A percentile compares a stretch with the other conserved stretches of the same genome.
Conservation (phyloP, 2,797 vertebrate genomes). For the Helostoma temminkii region DNA sequence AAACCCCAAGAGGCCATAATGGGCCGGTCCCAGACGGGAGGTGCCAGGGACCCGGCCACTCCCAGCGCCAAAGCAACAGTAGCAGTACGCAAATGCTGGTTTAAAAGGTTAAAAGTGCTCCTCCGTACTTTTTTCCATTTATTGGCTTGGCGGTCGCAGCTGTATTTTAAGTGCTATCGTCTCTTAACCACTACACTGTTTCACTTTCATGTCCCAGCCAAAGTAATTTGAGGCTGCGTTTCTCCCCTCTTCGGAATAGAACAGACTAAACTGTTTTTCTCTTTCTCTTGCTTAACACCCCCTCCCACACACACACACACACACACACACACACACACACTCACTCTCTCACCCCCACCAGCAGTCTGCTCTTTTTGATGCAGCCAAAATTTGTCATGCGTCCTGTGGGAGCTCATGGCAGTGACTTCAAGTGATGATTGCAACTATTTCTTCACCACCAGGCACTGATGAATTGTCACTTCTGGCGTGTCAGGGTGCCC, state of each 20-base stretch:
- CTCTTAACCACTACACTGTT: slow-evolving; percentile 82
- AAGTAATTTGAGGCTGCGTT: slow-evolving; percentile 85
- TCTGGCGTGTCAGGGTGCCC: background rate
- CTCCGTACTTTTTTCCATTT: slow-evolving; percentile 83
- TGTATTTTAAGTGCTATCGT: slow-evolving; percentile 88
- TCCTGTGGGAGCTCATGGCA: slow-evolving; percentile 31
- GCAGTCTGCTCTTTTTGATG: slow-evolving; percentile 54
- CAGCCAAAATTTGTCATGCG: slow-evolving; percentile 53
- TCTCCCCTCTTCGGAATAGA: slow-evolving; percentile 83
- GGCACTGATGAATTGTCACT: background rate
- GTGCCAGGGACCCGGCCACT: slow-evolving; percentile 80
- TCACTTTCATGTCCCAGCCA: slow-evolving; percentile 83
- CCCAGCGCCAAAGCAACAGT: slow-evolving; percentile 81
- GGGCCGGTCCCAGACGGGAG: slow-evolving; percentile 80
- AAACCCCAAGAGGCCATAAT: slow-evolving; percentile 83
- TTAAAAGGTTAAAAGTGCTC: slow-evolving; percentile 85
- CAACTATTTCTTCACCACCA: background rate
- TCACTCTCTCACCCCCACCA: slow-evolving; percentile 36
- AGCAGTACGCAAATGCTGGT: slow-evolving; percentile 80
- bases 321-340: slow-evolving; percentile 32
- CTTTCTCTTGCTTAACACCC: slow-evolving; percentile 73
- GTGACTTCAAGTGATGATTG: slow-evolving; percentile 40
- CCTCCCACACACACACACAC: slow-evolving; percentile 28
- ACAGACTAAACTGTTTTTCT: slow-evolving; percentile 85
- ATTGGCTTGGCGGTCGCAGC: slow-evolving; percentile 84